Percentiles rank a stretch among this genome's conserved stretches.
Conservation (phyloP, 2,113 vertebrate genomes). For the Gallinago paraguaiae region DNA sequence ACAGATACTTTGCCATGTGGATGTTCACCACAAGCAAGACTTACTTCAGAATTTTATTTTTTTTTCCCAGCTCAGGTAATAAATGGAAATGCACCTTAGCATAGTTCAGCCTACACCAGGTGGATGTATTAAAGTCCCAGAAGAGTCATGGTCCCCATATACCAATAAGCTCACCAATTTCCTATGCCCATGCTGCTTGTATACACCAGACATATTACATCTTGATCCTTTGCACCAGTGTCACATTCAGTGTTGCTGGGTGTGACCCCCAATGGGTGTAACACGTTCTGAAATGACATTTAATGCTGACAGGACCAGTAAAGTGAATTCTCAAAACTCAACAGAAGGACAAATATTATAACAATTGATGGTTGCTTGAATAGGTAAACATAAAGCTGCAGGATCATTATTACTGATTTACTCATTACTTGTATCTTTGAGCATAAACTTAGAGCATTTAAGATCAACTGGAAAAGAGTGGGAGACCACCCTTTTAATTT, state of each 20-base stretch:
- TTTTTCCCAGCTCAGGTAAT: background rate
- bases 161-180: background rate
- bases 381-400: background rate
- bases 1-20: background rate
- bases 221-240: background rate
- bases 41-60: background rate
- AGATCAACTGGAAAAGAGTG: background rate
- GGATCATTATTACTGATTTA: background rate
- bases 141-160: background rate
- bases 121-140: background rate
- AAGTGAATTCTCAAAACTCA: background rate
- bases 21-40: background rate
- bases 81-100: background rate
- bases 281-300: background rate
- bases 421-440: background rate
- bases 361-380: background rate
- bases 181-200: rapidly evolving
- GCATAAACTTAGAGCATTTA: background rate
- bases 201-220: background rate
- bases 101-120: background rate
- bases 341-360: background rate
- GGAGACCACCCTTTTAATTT: background rate
- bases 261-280: too few relatives aligned
- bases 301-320: background rate
- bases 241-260: background rate